phyloP scores from a whole-genome alignment of 2,888 invertebrate genomes.

The Luperina testacea region DNA sequence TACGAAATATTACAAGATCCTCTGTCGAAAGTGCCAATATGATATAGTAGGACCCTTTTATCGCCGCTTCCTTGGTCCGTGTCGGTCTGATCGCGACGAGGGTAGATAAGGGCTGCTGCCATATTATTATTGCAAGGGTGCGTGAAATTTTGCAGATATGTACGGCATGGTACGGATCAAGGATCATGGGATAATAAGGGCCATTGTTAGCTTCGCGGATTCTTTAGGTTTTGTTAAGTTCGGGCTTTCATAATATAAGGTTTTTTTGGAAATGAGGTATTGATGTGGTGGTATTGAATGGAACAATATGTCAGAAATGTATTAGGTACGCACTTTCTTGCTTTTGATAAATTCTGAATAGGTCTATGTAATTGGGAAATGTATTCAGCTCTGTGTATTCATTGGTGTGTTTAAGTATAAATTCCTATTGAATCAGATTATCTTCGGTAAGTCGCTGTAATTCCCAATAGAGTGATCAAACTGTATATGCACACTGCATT shows the following conservation, averaged over 20 bases:
- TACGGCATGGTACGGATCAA: constrained; percentile 76
- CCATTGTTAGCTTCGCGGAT: constrained; percentile 65
- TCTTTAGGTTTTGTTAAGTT: constrained; percentile 64
- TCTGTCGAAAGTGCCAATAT: constrained; percentile 87
- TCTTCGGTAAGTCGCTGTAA: constrained; percentile 13
- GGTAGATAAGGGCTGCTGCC: constrained; percentile 84
- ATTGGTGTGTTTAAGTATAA: constrained; percentile 10
- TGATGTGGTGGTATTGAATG: constrained; percentile 42
- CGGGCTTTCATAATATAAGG: constrained; percentile 73
- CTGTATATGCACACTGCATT: background rate
- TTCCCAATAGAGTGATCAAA: constrained; percentile 22
- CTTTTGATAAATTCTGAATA: constrained; percentile 13
- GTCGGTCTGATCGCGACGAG: constrained; percentile 77
- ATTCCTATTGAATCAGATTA: background rate
- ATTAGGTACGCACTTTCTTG: constrained; percentile 3
- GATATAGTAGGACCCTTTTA: constrained; percentile 87
- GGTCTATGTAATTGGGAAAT: constrained; percentile 17
- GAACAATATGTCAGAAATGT: constrained; percentile 31
- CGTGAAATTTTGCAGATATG: constrained; percentile 88
- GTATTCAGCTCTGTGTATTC: constrained; percentile 3
- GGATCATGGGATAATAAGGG: constrained; percentile 82
- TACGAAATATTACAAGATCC: constrained; percentile 82
- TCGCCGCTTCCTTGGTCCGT: constrained; percentile 74
- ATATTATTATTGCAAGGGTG: constrained; percentile 87
- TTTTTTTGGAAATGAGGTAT: constrained; percentile 61